A percentile compares a stretch with the other conserved stretches of the same genome.
Conservation (phyloP, 1,140 invertebrate genomes). For the Penaeus japonicus region DNA sequence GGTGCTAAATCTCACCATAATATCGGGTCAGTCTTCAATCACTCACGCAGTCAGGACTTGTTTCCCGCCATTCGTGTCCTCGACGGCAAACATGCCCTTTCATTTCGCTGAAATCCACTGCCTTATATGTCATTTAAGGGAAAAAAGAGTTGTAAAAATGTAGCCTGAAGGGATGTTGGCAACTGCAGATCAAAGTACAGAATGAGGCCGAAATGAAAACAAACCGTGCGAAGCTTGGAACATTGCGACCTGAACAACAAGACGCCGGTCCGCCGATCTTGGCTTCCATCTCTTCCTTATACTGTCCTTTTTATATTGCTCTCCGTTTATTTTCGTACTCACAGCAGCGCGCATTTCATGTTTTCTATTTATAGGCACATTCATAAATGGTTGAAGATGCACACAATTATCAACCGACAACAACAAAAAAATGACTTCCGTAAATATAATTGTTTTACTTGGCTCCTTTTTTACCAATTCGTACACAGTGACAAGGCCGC, state of each 20-base stretch:
- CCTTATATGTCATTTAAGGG: not conserved
- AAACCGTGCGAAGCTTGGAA: slow-evolving; percentile 50
- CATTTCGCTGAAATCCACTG: not conserved
- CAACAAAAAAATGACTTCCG: not conserved
- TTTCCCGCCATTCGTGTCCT: not conserved
- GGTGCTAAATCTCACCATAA: no score
- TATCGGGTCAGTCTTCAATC: slow-evolving; percentile 27
- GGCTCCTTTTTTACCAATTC: slow-evolving; percentile 35
- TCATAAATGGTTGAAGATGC: no score
- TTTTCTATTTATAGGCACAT: not conserved
- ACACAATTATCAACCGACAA: no score
- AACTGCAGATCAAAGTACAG: slow-evolving; percentile 46
- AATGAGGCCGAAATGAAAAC: slow-evolving; percentile 50
- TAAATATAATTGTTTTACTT: slow-evolving; percentile 9
- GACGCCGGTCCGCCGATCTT: not conserved
- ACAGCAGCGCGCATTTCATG: not conserved
- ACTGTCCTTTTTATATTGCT: slow-evolving; percentile 10
- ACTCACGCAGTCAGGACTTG: slow-evolving; percentile 29
- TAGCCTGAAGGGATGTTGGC: not conserved
- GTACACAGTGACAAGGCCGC: slow-evolving; percentile 39
- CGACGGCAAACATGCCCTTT: not conserved
- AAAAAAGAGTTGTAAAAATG: not conserved
- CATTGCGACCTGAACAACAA: slow-evolving; percentile 40
- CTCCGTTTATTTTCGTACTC: not conserved
- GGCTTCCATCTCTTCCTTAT: not conserved